Evolutionary conservation across 2,888 invertebrate genomes (phyloP).

Genomic region (Oligia fasciuncula): DNA sequence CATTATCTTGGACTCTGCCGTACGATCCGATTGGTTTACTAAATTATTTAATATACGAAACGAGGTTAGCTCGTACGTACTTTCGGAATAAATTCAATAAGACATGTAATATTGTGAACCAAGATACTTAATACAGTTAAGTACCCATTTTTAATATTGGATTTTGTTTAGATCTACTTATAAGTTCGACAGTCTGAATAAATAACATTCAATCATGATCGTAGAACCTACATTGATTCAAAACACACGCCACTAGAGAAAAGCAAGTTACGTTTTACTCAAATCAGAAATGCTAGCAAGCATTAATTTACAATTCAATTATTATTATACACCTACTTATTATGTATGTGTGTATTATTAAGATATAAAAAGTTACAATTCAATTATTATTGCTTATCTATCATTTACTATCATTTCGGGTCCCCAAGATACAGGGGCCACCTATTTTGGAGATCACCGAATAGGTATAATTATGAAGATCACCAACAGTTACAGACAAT

Average conservation of each 20-base stretch:
- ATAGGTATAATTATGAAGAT: no score
- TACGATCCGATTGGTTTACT: slow-evolving; percentile 24
- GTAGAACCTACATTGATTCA: not conserved
- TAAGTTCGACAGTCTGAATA: not conserved
- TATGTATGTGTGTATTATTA: no score
- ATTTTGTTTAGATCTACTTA: not conserved
- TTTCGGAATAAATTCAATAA: not conserved
- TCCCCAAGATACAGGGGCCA: no score
- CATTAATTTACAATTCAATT: no score
- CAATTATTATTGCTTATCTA: not conserved
- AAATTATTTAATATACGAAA: slow-evolving; percentile 27
- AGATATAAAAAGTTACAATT: no score
- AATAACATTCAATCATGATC: not conserved
- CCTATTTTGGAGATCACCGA: no score
- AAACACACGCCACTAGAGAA: not conserved
- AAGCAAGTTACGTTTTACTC: not conserved
- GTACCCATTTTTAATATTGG: not conserved
- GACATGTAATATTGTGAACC: not conserved
- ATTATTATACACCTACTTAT: no score
- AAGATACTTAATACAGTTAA: not conserved
- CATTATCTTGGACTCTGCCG: slow-evolving; percentile 14
- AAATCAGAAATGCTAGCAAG: not conserved
- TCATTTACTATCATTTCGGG: not conserved
- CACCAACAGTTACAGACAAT: no score
- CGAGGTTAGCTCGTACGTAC: not conserved